These are phyloP conservation scores for Enteromius mattozi DNA, from an alignment of 2,797 vertebrate genomes.

Conservation along the genomic window DNA sequence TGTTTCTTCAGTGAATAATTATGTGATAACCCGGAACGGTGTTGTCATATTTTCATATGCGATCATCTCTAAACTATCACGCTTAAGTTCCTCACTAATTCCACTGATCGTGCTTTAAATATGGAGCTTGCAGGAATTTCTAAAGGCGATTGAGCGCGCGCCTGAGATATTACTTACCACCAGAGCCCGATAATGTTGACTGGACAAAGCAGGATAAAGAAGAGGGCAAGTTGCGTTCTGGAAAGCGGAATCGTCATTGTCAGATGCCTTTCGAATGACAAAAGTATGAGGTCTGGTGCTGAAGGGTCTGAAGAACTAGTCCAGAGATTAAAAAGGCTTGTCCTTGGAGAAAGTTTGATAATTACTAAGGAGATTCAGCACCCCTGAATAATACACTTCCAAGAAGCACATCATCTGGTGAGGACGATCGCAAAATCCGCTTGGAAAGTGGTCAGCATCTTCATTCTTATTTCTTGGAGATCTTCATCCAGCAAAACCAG, in stretches of 20 bases:
- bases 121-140: not conserved
- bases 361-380: slow-evolving; percentile 43
- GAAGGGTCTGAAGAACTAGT: slow-evolving; percentile 26
- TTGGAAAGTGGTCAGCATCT: slow-evolving; percentile 69
- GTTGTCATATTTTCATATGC: slow-evolving; percentile 28
- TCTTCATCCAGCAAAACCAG: slow-evolving; percentile 50
- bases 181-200: slow-evolving; percentile 95
- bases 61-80: not conserved
- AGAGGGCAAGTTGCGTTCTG: slow-evolving; percentile 87
- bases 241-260: slow-evolving; percentile 77
- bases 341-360: not conserved
- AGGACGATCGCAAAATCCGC: slow-evolving; percentile 60
- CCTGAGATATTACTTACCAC: slow-evolving; percentile 82
- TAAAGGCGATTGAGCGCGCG: not conserved
- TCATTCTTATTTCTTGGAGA: slow-evolving; percentile 65
- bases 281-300: slow-evolving; percentile 23
- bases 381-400: slow-evolving; percentile 51
- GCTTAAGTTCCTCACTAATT: not conserved
- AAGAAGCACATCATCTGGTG: slow-evolving; percentile 56
- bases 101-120: not conserved
- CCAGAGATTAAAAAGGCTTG: slow-evolving; percentile 16
- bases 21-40: not conserved
- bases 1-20: not conserved
- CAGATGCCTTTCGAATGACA: slow-evolving; percentile 27
- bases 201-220: slow-evolving; percentile 91